These are phyloP conservation scores for Lithophane ornitopus DNA, from an alignment of 2,888 invertebrate species.

Conservation along the genomic window DNA sequence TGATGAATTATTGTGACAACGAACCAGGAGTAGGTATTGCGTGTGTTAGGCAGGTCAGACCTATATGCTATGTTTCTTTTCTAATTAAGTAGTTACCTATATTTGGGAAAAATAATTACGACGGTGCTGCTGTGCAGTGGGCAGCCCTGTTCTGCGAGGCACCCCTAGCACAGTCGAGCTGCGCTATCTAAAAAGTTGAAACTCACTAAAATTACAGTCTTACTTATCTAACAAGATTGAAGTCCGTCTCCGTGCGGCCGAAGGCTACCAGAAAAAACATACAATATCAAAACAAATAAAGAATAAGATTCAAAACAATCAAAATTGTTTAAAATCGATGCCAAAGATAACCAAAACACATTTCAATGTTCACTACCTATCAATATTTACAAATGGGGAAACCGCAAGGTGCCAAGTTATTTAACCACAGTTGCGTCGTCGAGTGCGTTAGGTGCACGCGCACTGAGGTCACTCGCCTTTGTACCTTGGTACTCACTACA, in stretches of 20 bases:
- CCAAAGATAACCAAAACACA: constrained; percentile 10
- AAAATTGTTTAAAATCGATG: background rate
- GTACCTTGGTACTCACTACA: constrained; percentile 15
- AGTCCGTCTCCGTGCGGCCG: background rate
- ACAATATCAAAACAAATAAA: background rate
- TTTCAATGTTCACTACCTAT: background rate
- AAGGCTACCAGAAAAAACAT: background rate
- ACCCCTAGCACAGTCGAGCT: background rate
- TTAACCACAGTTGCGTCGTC: constrained; percentile 24
- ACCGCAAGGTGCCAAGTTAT: background rate
- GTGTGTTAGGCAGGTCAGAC: background rate
- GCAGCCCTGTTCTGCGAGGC: no score
- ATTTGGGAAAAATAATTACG: background rate
- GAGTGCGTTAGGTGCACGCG: constrained; percentile 52
- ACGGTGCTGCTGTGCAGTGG: background rate
- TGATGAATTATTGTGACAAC: background rate
- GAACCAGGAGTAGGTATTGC: background rate
- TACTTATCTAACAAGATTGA: no score
- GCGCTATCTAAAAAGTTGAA: background rate
- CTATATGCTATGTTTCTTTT: background rate
- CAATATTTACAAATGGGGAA: background rate
- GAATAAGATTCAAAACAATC: background rate
- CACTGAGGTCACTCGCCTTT: constrained; percentile 42
- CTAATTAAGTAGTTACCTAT: background rate
- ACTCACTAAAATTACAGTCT: background rate